These are phyloP conservation scores for Meganola albula DNA, from an alignment of 2,888 invertebrate genomes.

Conservation along the genomic window DNA sequence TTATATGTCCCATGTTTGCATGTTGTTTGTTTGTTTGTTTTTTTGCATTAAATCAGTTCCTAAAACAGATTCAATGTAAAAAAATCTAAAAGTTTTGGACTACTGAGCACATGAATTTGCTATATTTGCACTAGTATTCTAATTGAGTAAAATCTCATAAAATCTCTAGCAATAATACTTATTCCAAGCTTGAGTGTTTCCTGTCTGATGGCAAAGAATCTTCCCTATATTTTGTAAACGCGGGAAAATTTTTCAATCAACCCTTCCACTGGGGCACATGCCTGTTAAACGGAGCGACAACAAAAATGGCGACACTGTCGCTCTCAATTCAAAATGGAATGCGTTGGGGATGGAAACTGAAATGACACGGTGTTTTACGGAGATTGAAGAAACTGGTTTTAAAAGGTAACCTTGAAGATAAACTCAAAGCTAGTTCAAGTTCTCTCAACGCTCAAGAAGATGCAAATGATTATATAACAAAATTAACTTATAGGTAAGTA, in stretches of 20 bases:
- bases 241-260: slow-evolving; percentile 35
- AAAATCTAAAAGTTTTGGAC: no score
- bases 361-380: slow-evolving; percentile 17
- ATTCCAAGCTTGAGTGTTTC: background rate
- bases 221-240: slow-evolving; percentile 20
- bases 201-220: slow-evolving; percentile 13
- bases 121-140: no score
- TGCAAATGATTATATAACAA: no score
- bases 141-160: background rate
- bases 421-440: no score
- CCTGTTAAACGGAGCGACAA: slow-evolving; percentile 30
- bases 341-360: slow-evolving; percentile 27
- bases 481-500: no score
- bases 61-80: no score
- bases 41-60: no score
- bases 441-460: no score
- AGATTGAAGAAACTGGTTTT: slow-evolving; percentile 14
- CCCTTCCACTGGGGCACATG: slow-evolving; percentile 23
- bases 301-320: slow-evolving; percentile 33
- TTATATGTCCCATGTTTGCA: no score
- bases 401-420: no score
- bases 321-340: slow-evolving; percentile 36
- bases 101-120: no score
- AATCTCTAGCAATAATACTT: background rate
- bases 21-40: no score